phyloP scores from a whole-genome alignment of 2,888 invertebrate species.

The Bombylius major region DNA sequence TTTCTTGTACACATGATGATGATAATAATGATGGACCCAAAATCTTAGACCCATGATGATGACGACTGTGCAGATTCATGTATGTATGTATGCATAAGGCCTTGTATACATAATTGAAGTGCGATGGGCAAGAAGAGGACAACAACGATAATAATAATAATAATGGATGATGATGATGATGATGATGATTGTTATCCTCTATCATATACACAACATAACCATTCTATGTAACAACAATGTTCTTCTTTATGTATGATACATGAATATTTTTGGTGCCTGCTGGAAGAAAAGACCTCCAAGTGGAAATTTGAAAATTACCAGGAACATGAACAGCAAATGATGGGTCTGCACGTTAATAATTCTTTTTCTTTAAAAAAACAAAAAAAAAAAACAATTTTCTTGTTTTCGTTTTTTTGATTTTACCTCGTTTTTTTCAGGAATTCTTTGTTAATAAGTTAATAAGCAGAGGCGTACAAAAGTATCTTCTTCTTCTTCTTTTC shows the following conservation, averaged over 20 bases:
- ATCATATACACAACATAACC: too few species aligned
- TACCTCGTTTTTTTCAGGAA: not conserved
- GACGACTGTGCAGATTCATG: too few species aligned
- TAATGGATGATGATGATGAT: not conserved
- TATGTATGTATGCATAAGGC: too few species aligned
- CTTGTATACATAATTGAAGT: too few species aligned
- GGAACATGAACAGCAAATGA: conserved; percentile 5
- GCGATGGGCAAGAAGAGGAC: too few species aligned
- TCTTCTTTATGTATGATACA: too few species aligned
- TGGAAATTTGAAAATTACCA: conserved; percentile 7
- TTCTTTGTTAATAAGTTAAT: not conserved
- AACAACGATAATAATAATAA: not conserved
- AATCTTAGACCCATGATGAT: too few species aligned
- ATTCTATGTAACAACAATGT: too few species aligned
- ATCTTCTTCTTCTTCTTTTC: too few species aligned
- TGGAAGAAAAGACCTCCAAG: conserved; percentile 2
- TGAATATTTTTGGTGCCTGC: not conserved
- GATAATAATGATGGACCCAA: too few species aligned
- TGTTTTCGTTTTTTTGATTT: not conserved
- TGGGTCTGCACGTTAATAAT: not conserved
- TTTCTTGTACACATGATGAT: too few species aligned
- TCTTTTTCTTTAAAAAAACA: not conserved
- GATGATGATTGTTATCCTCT: not conserved
- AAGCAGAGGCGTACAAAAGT: not conserved
- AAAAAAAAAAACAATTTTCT: too few species aligned